phyloP scores from a whole-genome alignment of 2,888 invertebrate genomes.

The Thysanoteuthis rhombus region DNA sequence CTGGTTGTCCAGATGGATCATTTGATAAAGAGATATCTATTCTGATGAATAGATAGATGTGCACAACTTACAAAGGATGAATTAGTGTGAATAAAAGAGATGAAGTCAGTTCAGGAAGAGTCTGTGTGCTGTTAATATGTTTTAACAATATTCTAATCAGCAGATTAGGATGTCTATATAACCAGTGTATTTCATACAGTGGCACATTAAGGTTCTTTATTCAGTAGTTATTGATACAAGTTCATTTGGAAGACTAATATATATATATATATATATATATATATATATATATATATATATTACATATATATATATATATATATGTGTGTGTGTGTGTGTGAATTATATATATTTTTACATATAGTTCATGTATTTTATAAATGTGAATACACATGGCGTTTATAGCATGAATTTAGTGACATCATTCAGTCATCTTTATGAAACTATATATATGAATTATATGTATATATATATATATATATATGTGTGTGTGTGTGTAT shows the following conservation, averaged over 20 bases:
- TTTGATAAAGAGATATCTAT: not conserved
- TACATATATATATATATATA: not conserved
- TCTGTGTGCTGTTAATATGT: not conserved
- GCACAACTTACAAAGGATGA: not conserved
- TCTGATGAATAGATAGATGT: not conserved
- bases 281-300: not conserved
- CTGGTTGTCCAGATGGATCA: not conserved
- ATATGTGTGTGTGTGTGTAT: no score
- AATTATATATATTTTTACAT: not conserved
- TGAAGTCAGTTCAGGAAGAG: not conserved
- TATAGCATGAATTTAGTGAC: no score
- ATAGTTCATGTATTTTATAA: no score
- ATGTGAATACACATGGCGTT: no score
- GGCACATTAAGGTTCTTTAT: not conserved
- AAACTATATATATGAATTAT: no score
- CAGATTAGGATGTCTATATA: not conserved
- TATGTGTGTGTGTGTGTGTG: no score
- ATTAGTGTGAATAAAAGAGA: not conserved
- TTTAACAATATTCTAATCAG: slow-evolving; percentile 12
- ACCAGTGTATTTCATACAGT: not conserved
- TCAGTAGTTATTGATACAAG: not conserved
- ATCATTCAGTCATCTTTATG: no score
- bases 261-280: slow-evolving; percentile 12
- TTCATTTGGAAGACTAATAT: not conserved
- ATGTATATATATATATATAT: not conserved